Evolutionary conservation across 2,113 vertebrate genomes (phyloP), one percentile per base, ranked within the genome.

Genomic region (Colinus virginianus): DNA sequence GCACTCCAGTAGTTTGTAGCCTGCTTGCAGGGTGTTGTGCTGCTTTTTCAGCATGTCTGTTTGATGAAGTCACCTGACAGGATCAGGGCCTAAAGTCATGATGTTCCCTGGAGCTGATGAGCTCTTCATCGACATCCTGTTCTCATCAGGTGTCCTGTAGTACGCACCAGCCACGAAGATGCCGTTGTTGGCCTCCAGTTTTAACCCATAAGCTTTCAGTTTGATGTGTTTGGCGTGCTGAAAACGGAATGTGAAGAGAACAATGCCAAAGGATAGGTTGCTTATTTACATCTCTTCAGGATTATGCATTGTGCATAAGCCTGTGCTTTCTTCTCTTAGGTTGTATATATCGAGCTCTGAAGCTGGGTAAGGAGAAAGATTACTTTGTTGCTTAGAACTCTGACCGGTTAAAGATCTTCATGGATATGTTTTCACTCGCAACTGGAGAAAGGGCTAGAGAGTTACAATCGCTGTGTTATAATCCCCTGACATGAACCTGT

Each of bases 261-360:
- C 42, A 32, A 8, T 34, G 28, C 49, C 32, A 46, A 53, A 77
- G 45, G 42, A 58, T 38, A 23, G 6, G 21, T 70, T 70, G 7
- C 17, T 76, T 28, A 12, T 76, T 38, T 40, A 43, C 38, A 34
- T 36, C 15, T 43, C 10, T 64, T 58, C 9, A 59, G 83, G 32
- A 25, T 63, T 51, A 15, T 26, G 13, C 13, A n/a, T 0, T 0
- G 26, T 17, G n/a, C 17, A 0, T 9, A 5, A 17, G 48, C 3
- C 56, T 58, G 49, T 8, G 43, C n/a, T 82, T 70, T 46, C 23
- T 69, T 10, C 30, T 58, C 49, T 34, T 58, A 58, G 4, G 3
- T 14, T 11, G 3, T 51, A 22, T 28, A 26, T 16, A 12, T 28
- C 58, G 30, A n/a, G 21, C 25, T 69, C 18, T 56, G 74, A 28